phyloP scores from a whole-genome alignment of 2,888 invertebrate species.

The Diaphora mendica region DNA sequence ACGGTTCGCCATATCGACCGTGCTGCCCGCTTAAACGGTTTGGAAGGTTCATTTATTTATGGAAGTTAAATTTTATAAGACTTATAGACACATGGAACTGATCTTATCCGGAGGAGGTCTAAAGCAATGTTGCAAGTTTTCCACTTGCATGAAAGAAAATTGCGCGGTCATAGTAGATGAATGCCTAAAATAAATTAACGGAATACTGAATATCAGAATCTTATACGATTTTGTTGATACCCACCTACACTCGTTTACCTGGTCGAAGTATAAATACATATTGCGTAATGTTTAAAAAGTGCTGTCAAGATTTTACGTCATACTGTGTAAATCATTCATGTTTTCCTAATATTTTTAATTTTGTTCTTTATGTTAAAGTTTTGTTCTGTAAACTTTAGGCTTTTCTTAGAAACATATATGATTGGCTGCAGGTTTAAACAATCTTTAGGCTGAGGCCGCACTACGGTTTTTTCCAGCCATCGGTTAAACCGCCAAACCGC shows the following conservation, averaged over 20 bases:
- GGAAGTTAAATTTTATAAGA: not conserved
- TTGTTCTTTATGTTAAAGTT: not conserved
- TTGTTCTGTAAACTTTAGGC: not conserved
- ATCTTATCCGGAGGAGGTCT: not conserved
- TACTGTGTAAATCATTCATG: constrained; percentile 30
- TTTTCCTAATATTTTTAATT: not conserved
- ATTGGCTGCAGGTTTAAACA: not conserved
- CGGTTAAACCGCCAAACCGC: no score
- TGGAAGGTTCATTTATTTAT: no score
- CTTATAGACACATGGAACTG: not conserved
- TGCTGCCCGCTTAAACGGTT: no score
- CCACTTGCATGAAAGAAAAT: not conserved
- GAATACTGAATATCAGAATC: constrained; percentile 9
- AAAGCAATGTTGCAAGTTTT: not conserved
- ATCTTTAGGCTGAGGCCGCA: no score
- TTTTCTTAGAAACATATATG: not conserved
- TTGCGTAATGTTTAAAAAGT: constrained; percentile 25
- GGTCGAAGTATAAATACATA: constrained; percentile 27
- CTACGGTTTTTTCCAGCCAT: no score
- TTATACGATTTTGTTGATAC: constrained; percentile 26
- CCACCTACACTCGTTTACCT: constrained; percentile 29
- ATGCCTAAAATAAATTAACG: constrained; percentile 2
- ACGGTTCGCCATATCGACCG: no score
- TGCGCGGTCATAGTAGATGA: not conserved
- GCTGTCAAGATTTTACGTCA: constrained; percentile 38